phyloP scores from a whole-genome alignment of 35 echinoderm and acorn worm species.

The Acanthaster planci region DNA sequence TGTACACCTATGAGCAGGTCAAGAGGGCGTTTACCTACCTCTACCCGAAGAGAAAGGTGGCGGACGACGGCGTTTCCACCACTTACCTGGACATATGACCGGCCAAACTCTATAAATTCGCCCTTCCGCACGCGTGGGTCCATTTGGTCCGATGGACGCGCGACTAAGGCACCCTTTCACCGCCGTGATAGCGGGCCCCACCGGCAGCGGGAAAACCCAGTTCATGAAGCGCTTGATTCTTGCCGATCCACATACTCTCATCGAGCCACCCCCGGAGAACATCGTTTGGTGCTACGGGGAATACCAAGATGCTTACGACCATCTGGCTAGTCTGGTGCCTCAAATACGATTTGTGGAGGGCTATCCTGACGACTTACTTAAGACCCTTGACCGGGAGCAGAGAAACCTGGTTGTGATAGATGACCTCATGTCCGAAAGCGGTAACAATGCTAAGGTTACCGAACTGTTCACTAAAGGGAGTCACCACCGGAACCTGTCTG shows the following conservation, averaged over 20 bases:
- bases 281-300: slow-evolving; percentile 77
- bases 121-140: not conserved
- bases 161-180: slow-evolving; percentile 23
- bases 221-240: slow-evolving; percentile 42
- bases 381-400: not conserved
- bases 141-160: slow-evolving; percentile 18
- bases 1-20: slow-evolving; percentile 50
- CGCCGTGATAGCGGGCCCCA: not conserved
- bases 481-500: slow-evolving; percentile 61
- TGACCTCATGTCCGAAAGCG: slow-evolving; percentile 46
- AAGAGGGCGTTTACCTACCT: slow-evolving; percentile 63
- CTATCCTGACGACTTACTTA: slow-evolving; percentile 28
- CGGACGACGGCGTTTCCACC: slow-evolving; percentile 43
- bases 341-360: slow-evolving; percentile 49
- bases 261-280: slow-evolving; percentile 3
- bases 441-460: not conserved
- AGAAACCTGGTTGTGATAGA: slow-evolving; percentile 54
- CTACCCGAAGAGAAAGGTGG: slow-evolving; percentile 60
- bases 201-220: slow-evolving; percentile 54
- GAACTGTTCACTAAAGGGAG: slow-evolving; percentile 49
- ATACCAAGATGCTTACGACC: slow-evolving; percentile 40
- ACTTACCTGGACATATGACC: slow-evolving; percentile 46
- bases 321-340: slow-evolving; percentile 21
- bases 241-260: not conserved
- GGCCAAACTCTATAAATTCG: too few species aligned